Base-by-base conservation (phyloP, 1,140 invertebrate genomes). In the Delia radicum region DNA sequence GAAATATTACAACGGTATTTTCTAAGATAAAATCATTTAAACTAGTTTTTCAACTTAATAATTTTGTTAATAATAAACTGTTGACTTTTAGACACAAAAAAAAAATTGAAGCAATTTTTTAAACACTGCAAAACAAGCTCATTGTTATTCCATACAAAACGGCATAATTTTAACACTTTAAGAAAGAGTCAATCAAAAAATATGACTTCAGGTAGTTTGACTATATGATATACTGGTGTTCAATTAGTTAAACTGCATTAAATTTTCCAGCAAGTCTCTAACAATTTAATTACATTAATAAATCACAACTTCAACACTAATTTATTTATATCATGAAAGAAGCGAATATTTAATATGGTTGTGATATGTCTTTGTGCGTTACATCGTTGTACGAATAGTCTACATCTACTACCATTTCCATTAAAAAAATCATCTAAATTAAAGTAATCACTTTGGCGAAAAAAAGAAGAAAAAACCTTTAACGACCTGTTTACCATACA, bases 171-270 rank as follows among this genome's bases (percentile, higher is more conserved):
- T 55, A 55, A 55, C 48, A 55, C 48, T 55, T 55, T 55, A 55
- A 55, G 48, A 55, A 55, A 55, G 24, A 55, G 48, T 55, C n/a
- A 55, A 55, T 55, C 48, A 55, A 55, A 18, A 55, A 55, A 55
- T 21, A 8, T 21, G n/a, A 6, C 18, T 55, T 24, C 1, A 55
- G 24, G 48, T 55, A 3, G n/a, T 42, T 55, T 55, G 48, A 21
- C 48, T 55, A 18, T 55, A 24, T 2, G n/a, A 55, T 24, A 21
- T n/a, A 21, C 10, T 55, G 48, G 24, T 69, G 29, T 8, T 8
- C 65, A 69, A 69, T 69, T 69, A 69, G 65, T 21, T 69, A 37
- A 69, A 69, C 31, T 69, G n/a, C 18, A 69, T 69, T 33, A 10
- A 21, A 10, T 55, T 55, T 21, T 55, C 48, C 8, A 21, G 18